Evolutionary conservation across 2,888 invertebrate species (phyloP).

Genomic region (Allophyes oxyacanthae): DNA sequence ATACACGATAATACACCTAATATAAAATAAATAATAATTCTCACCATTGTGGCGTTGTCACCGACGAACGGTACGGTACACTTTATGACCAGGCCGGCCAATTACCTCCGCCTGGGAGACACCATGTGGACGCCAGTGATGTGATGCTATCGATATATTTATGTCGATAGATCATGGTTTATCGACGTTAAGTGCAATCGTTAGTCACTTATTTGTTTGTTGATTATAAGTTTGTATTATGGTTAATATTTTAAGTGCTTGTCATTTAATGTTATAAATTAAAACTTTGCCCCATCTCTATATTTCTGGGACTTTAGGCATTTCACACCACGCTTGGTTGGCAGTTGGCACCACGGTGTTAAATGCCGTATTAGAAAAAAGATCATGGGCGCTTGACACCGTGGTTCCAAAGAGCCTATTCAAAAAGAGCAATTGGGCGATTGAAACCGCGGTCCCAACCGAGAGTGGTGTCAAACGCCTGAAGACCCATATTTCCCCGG

Average conservation of each 20-base stretch:
- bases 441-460: no score
- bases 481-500: no score
- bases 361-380: no score
- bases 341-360: no score
- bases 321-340: no score
- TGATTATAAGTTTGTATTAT: conserved; percentile 1
- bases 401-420: no score
- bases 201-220: conserved; percentile 32
- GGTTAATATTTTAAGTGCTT: not conserved
- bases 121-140: conserved; percentile 75
- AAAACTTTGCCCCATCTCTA: no score
- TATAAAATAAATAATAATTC: conserved; percentile 55
- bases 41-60: conserved; percentile 53
- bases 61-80: conserved; percentile 64
- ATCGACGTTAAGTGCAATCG: conserved; percentile 37
- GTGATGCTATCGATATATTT: conserved; percentile 54
- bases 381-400: no score
- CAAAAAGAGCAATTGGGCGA: no score
- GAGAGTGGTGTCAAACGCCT: no score
- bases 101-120: conserved; percentile 78
- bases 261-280: no score
- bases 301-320: no score
- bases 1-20: conserved; percentile 16
- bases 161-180: conserved; percentile 49
- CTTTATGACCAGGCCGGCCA: conserved; percentile 71